Evolutionary conservation across 2,888 invertebrate genomes (phyloP).

Genomic region (Celastrina argiolus): DNA sequence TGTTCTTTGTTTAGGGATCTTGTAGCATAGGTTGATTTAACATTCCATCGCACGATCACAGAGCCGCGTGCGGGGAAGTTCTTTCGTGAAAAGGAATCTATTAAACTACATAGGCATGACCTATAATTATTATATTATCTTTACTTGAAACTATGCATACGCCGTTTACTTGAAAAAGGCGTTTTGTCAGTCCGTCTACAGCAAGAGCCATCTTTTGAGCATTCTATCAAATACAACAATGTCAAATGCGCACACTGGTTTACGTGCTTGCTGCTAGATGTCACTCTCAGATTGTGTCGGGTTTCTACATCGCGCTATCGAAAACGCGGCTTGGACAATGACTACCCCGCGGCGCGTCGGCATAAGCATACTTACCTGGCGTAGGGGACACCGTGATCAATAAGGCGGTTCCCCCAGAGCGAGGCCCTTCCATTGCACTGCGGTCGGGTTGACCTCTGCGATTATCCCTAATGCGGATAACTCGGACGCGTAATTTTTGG

Average conservation of each 20-base stretch:
- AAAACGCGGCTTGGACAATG: too few relatives aligned
- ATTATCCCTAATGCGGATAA: slow-evolving; percentile 14
- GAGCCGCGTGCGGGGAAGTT: too few relatives aligned
- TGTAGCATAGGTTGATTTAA: too few relatives aligned
- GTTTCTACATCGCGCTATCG: background rate
- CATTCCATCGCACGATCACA: too few relatives aligned
- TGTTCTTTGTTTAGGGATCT: too few relatives aligned
- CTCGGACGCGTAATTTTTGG: slow-evolving; percentile 14
- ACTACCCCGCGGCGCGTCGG: too few relatives aligned
- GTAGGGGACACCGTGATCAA: slow-evolving; percentile 14
- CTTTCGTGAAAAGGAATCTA: too few relatives aligned
- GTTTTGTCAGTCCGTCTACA: background rate
- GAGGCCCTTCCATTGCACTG: slow-evolving; percentile 16
- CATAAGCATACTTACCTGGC: too few relatives aligned
- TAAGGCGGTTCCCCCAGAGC: slow-evolving; percentile 13
- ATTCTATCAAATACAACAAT: background rate
- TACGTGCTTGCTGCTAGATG: background rate
- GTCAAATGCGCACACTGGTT: background rate
- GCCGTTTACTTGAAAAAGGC: too few relatives aligned
- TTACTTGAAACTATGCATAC: too few relatives aligned
- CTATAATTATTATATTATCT: too few relatives aligned
- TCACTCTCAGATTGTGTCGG: background rate
- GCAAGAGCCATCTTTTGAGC: background rate
- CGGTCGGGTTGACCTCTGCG: slow-evolving; percentile 17
- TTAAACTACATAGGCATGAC: too few relatives aligned